A percentile compares a stretch with the other conserved stretches of the same genome.
These are phyloP conservation scores for Istiophorus platypterus DNA, from an alignment of 2,113 vertebrate species.

Conservation along the genomic window DNA sequence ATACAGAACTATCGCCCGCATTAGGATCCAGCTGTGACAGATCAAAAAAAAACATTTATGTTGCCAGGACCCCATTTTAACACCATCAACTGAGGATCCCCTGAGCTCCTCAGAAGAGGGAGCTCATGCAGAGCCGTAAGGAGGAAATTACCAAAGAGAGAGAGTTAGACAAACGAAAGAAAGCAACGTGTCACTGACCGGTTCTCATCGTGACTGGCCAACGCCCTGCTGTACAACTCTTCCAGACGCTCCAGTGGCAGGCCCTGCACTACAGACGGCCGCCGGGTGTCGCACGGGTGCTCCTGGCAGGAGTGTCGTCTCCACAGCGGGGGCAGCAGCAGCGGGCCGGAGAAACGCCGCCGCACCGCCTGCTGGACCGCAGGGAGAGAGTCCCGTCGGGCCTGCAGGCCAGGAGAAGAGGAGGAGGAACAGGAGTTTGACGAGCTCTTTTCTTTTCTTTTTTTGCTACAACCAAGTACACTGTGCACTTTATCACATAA, in stretches of 20 bases:
- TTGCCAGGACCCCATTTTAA: not conserved
- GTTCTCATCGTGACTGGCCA: conserved; percentile 80
- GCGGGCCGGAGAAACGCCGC: conserved; percentile 86
- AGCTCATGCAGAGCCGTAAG: not conserved
- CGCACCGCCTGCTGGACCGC: conserved; percentile 71
- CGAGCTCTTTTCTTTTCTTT: too few relatives aligned
- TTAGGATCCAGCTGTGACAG: too few relatives aligned
- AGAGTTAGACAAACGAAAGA: conserved; percentile 4
- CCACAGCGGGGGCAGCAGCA: conserved; percentile 83
- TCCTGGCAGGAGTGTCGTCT: conserved; percentile 82
- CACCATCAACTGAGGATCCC: not conserved
- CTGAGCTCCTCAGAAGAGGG: not conserved
- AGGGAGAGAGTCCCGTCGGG: conserved; percentile 65
- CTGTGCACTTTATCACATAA: not conserved
- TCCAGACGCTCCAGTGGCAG: conserved; percentile 78
- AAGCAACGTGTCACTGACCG: conserved; percentile 64
- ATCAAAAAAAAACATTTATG: too few relatives aligned
- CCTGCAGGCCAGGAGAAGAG: conserved; percentile 43
- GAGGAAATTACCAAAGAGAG: not conserved
- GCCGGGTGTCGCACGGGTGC: conserved; percentile 28
- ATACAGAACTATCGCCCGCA: too few relatives aligned
- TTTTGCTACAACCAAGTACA: not conserved
- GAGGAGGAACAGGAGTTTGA: not conserved
- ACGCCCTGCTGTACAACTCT: conserved; percentile 75
- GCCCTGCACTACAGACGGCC: not conserved